Evolutionary conservation across 2,888 invertebrate genomes (phyloP).

Genomic region (Macrophya annulata): DNA sequence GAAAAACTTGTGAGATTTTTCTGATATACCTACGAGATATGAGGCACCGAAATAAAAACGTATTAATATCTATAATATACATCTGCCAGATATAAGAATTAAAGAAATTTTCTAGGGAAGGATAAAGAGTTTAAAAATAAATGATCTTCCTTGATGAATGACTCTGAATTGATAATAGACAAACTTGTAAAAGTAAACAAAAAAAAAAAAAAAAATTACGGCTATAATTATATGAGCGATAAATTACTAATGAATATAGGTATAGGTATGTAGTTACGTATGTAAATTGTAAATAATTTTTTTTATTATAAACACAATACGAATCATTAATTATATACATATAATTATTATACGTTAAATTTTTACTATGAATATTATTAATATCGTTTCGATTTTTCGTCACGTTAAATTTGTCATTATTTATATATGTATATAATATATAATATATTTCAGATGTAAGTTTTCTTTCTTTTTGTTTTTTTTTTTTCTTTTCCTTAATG

Average conservation of each 20-base stretch:
- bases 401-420: conserved; percentile 34
- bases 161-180: neutral
- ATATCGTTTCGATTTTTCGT: neutral
- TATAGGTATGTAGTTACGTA: neutral
- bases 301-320: neutral
- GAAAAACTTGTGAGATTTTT: neutral
- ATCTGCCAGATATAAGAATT: neutral
- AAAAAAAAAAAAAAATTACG: neutral
- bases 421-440: too few relatives aligned
- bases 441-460: conserved; percentile 8
- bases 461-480: neutral
- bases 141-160: neutral
- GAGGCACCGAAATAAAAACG: neutral
- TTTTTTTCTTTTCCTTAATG: neutral
- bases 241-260: neutral
- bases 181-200: neutral
- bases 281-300: conserved; percentile 19
- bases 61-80: neutral
- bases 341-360: conserved; percentile 8
- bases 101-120: neutral
- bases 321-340: too few relatives aligned
- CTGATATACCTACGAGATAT: neutral
- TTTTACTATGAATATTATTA: conserved; percentile 25
- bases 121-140: neutral
- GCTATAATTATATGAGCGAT: neutral